Evolutionary conservation across 64 coral and sea anemone species (phyloP), one percentile per base, ranked within the genome.

Genomic region (Acropora yongei): DNA sequence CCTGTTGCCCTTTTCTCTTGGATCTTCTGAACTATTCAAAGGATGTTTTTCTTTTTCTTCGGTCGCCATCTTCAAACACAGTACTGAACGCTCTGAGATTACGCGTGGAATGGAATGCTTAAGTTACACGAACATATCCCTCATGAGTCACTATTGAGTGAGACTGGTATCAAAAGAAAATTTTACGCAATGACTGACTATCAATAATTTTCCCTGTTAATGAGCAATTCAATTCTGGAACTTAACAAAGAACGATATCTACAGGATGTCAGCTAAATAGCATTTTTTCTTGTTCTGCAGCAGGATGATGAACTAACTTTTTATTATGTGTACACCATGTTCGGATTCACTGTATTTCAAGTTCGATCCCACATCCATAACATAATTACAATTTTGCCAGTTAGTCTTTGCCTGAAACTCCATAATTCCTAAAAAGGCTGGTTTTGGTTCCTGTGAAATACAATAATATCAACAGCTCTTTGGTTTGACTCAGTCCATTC

Each of bases 1-100:
- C 78, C 68, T 73, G 76, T 88, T 57, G 84, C 67, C 44, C 41
- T 88, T 19, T 93, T 73, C 50, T 88, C 71, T 39, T 51, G 69
- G 6, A 75, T 88, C 30, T 88, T 88, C 86, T 77, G 41, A 20
- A 74, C 8, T 47, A 88, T 72, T 44, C 75, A 68, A 17, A 17
- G 66, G 13, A 68, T 68, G 1, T n/a, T 30, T 30, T 30, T 30
- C 30, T 30, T 30, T 30, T 30, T 30, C 30, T 30, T 30, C 30
- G 30, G 30, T 30, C 30, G 6, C 66, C 66, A 68, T 68, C 13
- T 17, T 68, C 66, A 77, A 77, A 77, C 8, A 77, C 16, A 14
- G 43, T 42, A 77, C 45, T 13, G 75, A 77, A 42, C 44, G 75
- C 43, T 77, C 75, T 77, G 43, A 45, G 16, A 77, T 77, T 77